Percentiles rank a stretch among this genome's conserved stretches.
Conservation (phyloP, 2,113 vertebrate species). For the Nicator chloris region DNA sequence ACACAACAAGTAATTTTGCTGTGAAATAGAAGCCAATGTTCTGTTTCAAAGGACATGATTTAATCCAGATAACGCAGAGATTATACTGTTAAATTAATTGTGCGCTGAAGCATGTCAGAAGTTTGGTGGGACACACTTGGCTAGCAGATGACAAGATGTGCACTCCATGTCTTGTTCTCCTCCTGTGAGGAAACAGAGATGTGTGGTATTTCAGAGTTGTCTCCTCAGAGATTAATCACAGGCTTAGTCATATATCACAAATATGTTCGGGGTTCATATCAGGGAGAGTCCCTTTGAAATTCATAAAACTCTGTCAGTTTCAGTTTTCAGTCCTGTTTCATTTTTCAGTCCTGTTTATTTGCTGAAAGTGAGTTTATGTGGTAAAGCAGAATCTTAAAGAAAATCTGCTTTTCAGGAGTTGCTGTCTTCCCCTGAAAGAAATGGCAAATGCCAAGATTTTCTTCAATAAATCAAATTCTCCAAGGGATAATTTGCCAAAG, state of each 20-base stretch:
- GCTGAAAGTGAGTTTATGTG: neutral
- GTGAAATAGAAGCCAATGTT: neutral
- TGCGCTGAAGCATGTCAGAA: neutral
- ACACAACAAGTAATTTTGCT: neutral
- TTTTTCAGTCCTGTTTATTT: neutral
- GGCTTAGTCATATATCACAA: slow-evolving; percentile 33
- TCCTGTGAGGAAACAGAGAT: neutral
- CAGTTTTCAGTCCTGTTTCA: neutral
- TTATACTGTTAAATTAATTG: neutral
- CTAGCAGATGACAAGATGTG: slow-evolving; percentile 2
- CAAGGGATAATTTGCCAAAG: neutral
- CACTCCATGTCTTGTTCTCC: neutral
- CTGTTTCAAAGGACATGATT: neutral
- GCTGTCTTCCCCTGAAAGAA: neutral
- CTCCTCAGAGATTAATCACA: slow-evolving; percentile 48
- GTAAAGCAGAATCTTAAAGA: neutral
- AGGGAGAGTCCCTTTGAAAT: slow-evolving; percentile 16
- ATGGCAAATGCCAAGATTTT: neutral
- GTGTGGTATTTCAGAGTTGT: slow-evolving; percentile 18
- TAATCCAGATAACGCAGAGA: neutral
- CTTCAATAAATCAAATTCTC: neutral
- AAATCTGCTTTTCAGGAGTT: neutral
- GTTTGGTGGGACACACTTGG: neutral
- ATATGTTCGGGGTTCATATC: neutral
- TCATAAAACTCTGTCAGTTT: neutral